Base-by-base conservation (phyloP, 1,140 invertebrate species). In the Leptinotarsa undecemlineata region DNA sequence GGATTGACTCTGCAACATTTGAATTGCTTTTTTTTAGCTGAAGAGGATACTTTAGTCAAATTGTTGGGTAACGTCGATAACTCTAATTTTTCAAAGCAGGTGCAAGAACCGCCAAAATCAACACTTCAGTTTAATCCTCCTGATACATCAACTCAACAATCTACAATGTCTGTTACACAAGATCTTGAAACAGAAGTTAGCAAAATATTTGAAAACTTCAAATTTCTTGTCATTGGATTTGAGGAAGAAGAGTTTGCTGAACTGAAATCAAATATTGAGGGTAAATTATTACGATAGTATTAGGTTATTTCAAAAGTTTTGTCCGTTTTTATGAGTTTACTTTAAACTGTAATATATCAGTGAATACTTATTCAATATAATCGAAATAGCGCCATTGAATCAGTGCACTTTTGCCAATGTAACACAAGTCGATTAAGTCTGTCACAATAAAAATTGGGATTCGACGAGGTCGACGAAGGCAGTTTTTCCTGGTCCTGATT, bases 141-240 rank as follows among this genome's bases (percentile, higher is more conserved):
- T 3, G 61, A 72, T 19, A 48, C 23, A 17, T 72, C 71, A n/a
- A 72, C 61, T 4, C 60, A 72, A 48, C 60, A 72, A 23, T 61
- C 69, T 60, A 61, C 71, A 13, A 23, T 62, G 21, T 64, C 42
- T 19, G 26, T 47, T 33, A 63, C 71, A 11, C 71, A 72, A 20
- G 71, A 72, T 19, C 48, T 23, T n/a, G 42, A 63, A 21, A 63
- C 60, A 14, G 62, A 64, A 23, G 11, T 21, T 20, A 64, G 33
- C 3, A 26, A 61, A 47, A 80, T 83, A 81, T 88, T 77, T 78
- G 21, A 62, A 87, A 87, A 79, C 61, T 82, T 85, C 73, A 87
- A 74, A 73, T 91, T 86, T 84, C 80, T 85, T 64, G 80, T 86
- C n/a, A 48, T 75, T 74, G 86, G 83, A 51, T 89, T 82, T 74